Conservation (phyloP, 1,140 invertebrate species). For the Atta cephalotes region DNA sequence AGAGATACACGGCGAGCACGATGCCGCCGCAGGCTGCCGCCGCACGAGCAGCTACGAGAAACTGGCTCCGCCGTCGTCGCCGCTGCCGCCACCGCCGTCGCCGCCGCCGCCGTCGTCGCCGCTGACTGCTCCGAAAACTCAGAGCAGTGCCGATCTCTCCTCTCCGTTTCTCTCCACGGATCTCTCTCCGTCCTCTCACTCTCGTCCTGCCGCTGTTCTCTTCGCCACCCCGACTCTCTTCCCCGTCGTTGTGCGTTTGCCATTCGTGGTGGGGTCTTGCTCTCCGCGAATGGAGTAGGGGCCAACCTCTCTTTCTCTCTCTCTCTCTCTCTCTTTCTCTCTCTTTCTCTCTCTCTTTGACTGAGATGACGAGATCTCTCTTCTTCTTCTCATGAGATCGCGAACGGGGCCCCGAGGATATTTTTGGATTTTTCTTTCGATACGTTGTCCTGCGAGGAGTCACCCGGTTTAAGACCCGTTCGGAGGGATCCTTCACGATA, state of each 20-base stretch:
- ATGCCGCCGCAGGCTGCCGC: too few relatives aligned
- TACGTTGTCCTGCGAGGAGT: constrained; percentile 50
- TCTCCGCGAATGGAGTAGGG: background rate
- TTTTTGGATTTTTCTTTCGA: constrained; percentile 61
- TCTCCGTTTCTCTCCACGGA: constrained; percentile 60
- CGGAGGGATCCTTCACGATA: constrained; percentile 31
- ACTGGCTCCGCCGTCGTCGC: too few relatives aligned
- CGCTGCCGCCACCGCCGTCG: background rate
- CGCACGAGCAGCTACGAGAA: too few relatives aligned
- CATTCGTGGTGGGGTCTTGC: constrained; percentile 38
- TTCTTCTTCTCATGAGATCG: constrained; percentile 22
- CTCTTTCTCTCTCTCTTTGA: background rate
- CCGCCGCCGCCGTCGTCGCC: constrained; percentile 39
- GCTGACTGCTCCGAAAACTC: constrained; percentile 70
- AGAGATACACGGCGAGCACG: too few relatives aligned
- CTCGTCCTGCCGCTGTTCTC: constrained; percentile 60
- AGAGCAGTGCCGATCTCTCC: constrained; percentile 61
- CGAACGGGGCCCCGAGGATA: constrained; percentile 33
- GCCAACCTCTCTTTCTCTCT: background rate
- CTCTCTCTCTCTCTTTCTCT: too few relatives aligned
- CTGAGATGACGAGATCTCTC: background rate
- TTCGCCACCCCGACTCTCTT: constrained; percentile 59
- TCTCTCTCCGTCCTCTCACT: constrained; percentile 71
- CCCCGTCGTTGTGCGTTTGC: constrained; percentile 20
- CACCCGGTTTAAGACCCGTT: constrained; percentile 44